Conservation (phyloP, 2,888 invertebrate genomes). For the Brachylomia viminalis region DNA sequence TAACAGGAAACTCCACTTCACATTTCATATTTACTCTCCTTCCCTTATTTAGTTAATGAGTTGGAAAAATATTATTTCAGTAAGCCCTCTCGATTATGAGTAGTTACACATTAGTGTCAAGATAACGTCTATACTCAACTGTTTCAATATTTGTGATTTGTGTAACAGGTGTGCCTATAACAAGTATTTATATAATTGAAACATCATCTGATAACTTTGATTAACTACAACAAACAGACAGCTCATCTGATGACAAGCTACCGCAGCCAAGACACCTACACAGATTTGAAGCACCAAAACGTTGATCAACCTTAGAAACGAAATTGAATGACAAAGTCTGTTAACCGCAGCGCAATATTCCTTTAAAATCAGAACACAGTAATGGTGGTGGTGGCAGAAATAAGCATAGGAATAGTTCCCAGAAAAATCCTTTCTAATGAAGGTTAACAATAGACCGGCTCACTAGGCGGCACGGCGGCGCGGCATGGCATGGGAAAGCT, state of each 20-base stretch:
- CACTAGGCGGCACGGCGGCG: neutral
- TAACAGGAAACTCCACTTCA: slow-evolving; percentile 13
- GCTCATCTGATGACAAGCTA: neutral
- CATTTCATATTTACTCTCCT: neutral
- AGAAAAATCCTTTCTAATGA: neutral
- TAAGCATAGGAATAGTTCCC: neutral
- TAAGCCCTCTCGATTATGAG: neutral
- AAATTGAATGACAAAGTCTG: neutral
- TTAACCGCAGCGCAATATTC: neutral
- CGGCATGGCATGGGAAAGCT: neutral
- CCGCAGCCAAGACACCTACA: neutral
- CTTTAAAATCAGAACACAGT: neutral
- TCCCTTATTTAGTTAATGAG: slow-evolving; percentile 19
- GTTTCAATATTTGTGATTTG: slow-evolving; percentile 25
- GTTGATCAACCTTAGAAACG: neutral
- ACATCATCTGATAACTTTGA: neutral
- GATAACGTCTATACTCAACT: slow-evolving; percentile 6
- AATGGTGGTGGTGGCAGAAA: neutral
- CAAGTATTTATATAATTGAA: neutral
- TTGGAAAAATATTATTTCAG: neutral
- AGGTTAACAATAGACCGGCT: neutral
- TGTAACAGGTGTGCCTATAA: slow-evolving; percentile 3
- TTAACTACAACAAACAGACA: neutral
- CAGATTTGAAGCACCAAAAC: neutral
- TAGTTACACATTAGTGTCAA: neutral